Conservation (phyloP, 1,140 invertebrate genomes). For the Cyphomyrmex costatus region DNA sequence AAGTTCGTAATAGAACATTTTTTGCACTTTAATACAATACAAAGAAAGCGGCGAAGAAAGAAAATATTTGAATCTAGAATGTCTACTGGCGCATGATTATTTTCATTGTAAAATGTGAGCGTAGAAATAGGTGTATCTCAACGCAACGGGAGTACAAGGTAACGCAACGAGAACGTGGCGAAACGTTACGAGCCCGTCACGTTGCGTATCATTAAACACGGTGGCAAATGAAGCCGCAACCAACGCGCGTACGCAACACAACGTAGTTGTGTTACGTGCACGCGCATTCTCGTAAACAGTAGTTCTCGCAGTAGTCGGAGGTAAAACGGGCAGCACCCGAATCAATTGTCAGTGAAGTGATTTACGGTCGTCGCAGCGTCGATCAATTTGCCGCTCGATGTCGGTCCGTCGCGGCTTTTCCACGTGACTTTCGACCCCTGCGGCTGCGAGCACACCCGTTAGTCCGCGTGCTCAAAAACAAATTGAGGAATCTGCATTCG, state of each 20-base stretch:
- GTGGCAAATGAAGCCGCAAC: constrained; percentile 48
- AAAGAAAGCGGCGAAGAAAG: background rate
- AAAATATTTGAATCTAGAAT: background rate
- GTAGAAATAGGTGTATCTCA: background rate
- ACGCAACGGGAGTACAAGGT: background rate
- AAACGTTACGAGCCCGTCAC: constrained; percentile 54
- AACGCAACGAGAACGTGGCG: constrained; percentile 42
- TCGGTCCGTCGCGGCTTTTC: background rate
- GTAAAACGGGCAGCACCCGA: constrained; percentile 68
- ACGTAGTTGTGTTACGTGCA: constrained; percentile 52
- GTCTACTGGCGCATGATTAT: background rate
- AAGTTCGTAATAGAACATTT: background rate
- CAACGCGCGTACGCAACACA: background rate
- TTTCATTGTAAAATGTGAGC: background rate
- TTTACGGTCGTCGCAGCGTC: constrained; percentile 71
- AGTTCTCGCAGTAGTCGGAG: constrained; percentile 54
- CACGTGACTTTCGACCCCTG: constrained; percentile 14
- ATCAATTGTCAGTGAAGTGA: constrained; percentile 76
- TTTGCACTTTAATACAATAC: background rate
- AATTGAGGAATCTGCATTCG: constrained; percentile 51
- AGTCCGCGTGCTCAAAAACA: constrained; percentile 62
- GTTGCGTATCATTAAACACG: constrained; percentile 56
- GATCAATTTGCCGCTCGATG: constrained; percentile 73
- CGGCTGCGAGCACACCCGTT: constrained; percentile 26
- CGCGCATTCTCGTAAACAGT: constrained; percentile 55